Evolutionary conservation across 2,888 invertebrate species (phyloP).

Genomic region (Ctenicera cuprea): DNA sequence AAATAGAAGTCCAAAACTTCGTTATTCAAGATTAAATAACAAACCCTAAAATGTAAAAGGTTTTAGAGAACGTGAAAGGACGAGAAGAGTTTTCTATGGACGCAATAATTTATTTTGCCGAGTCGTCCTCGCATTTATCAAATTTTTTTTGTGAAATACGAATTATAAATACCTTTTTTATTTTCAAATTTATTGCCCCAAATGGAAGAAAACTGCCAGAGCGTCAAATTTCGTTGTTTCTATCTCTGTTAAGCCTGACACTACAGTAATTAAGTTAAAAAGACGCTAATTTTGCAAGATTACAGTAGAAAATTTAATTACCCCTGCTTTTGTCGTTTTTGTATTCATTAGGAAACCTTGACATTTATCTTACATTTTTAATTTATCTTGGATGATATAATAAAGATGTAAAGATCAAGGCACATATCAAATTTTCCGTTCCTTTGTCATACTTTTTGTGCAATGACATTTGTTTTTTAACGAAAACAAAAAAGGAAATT

Average conservation of each 20-base stretch:
- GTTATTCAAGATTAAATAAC: background rate
- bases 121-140: background rate
- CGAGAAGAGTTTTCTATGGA: background rate
- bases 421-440: no score
- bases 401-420: no score
- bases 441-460: no score
- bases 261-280: conserved; percentile 7
- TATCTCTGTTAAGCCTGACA: background rate
- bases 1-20: background rate
- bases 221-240: background rate
- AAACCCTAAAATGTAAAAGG: background rate
- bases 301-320: conserved; percentile 11
- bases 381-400: background rate
- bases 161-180: background rate
- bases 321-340: conserved; percentile 6
- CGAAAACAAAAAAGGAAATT: no score
- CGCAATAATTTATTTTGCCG: background rate
- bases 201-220: background rate
- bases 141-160: background rate
- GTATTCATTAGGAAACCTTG: background rate
- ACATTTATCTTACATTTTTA: background rate
- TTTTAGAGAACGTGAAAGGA: background rate
- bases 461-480: no score
- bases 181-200: background rate
- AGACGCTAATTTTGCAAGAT: conserved; percentile 6